A percentile compares a stretch with the other conserved stretches of the same genome.
These are phyloP conservation scores for Hypsibius dujardini DNA, from an alignment of 1,140 invertebrate genomes.

Conservation along the genomic window DNA sequence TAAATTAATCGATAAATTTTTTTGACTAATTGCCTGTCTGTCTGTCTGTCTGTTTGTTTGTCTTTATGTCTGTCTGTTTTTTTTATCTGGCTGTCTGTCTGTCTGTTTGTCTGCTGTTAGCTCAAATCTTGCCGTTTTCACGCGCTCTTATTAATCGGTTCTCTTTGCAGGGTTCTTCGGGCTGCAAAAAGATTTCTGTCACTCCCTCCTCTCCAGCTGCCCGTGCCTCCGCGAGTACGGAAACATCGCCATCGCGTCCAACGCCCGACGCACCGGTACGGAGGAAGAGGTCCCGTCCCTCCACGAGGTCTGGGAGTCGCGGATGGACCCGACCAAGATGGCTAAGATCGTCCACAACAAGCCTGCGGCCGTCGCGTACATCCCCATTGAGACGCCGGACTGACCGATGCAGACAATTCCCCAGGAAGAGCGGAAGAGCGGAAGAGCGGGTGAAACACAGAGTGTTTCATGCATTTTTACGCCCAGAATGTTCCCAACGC, in stretches of 20 bases:
- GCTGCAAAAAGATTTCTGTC: conserved; percentile 87
- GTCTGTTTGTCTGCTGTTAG: background rate
- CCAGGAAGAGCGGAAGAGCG: no score
- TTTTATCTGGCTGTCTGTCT: no score
- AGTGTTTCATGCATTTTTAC: no score
- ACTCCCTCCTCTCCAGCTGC: conserved; percentile 74
- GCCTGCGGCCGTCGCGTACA: no score
- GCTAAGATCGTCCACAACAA: background rate
- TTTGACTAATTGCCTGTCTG: no score
- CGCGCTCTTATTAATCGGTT: conserved; percentile 7
- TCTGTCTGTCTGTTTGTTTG: no score
- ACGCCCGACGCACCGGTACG: background rate
- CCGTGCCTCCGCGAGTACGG: conserved; percentile 90
- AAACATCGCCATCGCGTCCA: conserved; percentile 46
- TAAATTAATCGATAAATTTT: background rate
- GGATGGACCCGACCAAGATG: background rate
- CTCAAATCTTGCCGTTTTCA: conserved; percentile 9
- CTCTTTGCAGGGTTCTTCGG: conserved; percentile 83
- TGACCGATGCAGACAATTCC: no score
- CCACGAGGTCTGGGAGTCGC: background rate
- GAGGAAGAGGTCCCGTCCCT: background rate
- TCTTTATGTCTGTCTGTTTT: no score
- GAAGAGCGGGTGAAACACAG: no score
- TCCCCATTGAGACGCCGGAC: no score
- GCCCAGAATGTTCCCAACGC: no score